A percentile compares a stretch with the other conserved stretches of the same genome.
phyloP scores from a whole-genome alignment of 2,113 vertebrate species.

The Xenotilapia leptura region DNA sequence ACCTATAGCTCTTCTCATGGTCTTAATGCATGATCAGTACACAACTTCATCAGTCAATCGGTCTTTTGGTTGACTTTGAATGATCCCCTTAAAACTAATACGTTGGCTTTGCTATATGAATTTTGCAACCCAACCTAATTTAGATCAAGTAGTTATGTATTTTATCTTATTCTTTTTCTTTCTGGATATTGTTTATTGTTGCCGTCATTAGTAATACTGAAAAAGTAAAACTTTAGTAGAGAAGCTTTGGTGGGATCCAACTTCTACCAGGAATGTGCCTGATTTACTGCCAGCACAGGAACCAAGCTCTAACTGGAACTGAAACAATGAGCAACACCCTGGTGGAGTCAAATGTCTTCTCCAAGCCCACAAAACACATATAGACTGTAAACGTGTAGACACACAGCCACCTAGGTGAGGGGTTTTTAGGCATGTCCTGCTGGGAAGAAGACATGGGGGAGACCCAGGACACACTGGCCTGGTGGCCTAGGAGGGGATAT shows the following conservation, averaged over 20 bases:
- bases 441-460: neutral
- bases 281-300: neutral
- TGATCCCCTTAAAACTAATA: neutral
- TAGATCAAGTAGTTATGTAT: neutral
- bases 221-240: neutral
- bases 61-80: neutral
- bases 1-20: neutral
- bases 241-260: neutral
- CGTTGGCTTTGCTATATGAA: neutral
- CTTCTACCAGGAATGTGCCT: neutral
- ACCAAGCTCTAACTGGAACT: neutral
- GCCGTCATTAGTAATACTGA: neutral
- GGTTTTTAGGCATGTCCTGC: neutral
- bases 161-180: neutral
- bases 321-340: neutral
- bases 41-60: neutral
- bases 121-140: neutral
- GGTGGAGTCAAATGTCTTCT: neutral
- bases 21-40: neutral
- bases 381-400: neutral
- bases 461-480: neutral
- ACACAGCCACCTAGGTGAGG: neutral
- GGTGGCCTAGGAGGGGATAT: neutral
- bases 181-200: neutral
- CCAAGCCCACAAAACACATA: neutral